Evolutionary conservation across 2,888 invertebrate genomes (phyloP).

Genomic region (Tachystola acroxantha): DNA sequence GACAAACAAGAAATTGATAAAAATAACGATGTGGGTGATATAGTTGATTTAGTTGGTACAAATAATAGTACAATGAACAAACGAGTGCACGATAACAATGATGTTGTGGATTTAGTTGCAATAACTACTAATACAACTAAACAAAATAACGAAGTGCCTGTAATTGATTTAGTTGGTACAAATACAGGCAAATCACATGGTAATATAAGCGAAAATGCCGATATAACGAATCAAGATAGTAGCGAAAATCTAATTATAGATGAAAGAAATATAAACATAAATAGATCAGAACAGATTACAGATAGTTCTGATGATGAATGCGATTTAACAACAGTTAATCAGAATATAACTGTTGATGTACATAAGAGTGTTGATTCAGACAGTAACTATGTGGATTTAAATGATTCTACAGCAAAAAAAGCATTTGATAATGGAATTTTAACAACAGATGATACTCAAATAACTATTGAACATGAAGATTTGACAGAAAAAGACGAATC

Average conservation of each 20-base stretch:
- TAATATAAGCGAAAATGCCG: neutral
- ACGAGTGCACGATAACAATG: neutral
- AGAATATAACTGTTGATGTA: slow-evolving; percentile 25
- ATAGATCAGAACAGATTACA: neutral
- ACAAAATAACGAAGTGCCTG: neutral
- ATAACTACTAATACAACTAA: no score
- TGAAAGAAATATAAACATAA: neutral
- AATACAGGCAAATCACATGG: neutral
- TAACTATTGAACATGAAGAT: no score
- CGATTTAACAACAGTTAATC: slow-evolving; percentile 16
- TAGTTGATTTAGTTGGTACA: no score
- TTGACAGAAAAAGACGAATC: no score
- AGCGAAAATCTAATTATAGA: slow-evolving; percentile 4
- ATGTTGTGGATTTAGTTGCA: no score
- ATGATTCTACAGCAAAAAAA: neutral
- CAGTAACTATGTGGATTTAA: slow-evolving; percentile 6
- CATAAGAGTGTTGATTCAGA: slow-evolving; percentile 5
- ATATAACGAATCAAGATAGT: neutral
- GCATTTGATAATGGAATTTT: no score
- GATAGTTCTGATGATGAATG: slow-evolving; percentile 33
- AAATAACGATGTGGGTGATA: neutral
- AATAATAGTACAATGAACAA: no score
- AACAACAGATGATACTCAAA: no score
- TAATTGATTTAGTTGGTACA: neutral
- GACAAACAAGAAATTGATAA: slow-evolving; percentile 1